Evolutionary conservation across 2,113 vertebrate species (phyloP).

Genomic region (Gasterosteus aculeatus): DNA sequence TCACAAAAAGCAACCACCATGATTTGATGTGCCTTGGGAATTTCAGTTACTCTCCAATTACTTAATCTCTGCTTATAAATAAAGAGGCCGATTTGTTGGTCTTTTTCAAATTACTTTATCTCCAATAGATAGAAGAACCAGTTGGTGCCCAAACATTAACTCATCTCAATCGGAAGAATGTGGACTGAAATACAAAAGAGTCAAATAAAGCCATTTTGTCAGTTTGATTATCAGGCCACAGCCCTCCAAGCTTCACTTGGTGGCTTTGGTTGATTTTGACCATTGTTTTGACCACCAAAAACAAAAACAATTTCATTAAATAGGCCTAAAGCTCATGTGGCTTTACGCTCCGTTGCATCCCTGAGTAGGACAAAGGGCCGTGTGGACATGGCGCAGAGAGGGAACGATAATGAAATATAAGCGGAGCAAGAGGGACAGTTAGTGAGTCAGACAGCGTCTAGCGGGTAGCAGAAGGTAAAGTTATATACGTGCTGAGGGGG

Average conservation of each 20-base stretch:
- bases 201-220: no score
- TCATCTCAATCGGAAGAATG: no score
- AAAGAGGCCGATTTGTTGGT: background rate
- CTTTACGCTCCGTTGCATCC: background rate
- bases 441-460: slow-evolving; percentile 44
- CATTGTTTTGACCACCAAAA: background rate
- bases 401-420: slow-evolving; percentile 60
- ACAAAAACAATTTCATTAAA: background rate
- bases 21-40: no score
- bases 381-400: slow-evolving; percentile 13
- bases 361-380: slow-evolving; percentile 16
- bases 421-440: slow-evolving; percentile 54
- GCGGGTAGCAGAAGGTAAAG: slow-evolving; percentile 54
- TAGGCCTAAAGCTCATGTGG: background rate
- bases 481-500: slow-evolving; percentile 46
- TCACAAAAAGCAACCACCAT: no score
- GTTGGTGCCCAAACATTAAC: background rate
- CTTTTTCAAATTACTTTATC: background rate
- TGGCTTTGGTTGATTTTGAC: background rate
- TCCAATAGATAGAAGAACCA: background rate
- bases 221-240: no score
- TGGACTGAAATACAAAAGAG: no score
- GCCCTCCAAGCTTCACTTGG: background rate
- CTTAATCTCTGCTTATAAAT: background rate
- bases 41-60: background rate